phyloP scores from a whole-genome alignment of 2,113 vertebrate genomes.

The Dromaius novaehollandiae region DNA sequence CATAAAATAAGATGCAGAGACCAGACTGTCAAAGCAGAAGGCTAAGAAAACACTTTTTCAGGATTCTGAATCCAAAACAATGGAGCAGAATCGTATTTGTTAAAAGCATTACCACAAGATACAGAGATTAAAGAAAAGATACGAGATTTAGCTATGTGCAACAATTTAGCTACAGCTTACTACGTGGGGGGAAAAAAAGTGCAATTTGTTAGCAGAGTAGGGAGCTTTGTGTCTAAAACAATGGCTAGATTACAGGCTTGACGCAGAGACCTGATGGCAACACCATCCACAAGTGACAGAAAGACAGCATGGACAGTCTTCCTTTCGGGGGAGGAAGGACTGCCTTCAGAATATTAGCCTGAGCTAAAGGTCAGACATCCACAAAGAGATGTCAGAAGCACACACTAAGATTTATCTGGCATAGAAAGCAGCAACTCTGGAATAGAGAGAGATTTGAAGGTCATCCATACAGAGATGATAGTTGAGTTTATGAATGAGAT shows the following conservation, averaged over 20 bases:
- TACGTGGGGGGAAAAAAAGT: neutral
- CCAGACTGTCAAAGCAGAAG: neutral
- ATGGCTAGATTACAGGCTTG: neutral
- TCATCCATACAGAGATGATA: neutral
- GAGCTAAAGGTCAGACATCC: conserved; percentile 5
- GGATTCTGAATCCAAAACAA: neutral
- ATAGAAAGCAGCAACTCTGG: neutral
- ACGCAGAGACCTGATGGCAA: neutral
- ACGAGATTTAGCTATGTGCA: neutral
- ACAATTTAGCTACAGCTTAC: neutral
- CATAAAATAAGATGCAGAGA: neutral
- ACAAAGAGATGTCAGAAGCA: neutral
- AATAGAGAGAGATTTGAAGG: neutral
- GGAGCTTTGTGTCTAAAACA: neutral
- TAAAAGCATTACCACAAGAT: neutral
- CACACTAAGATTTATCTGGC: neutral
- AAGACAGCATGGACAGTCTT: neutral
- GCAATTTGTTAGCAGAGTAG: neutral
- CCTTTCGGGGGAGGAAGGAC: neutral
- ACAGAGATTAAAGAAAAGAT: neutral
- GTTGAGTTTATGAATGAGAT: neutral
- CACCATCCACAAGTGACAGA: neutral
- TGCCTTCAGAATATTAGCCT: neutral
- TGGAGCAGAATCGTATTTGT: neutral
- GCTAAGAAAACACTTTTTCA: neutral